Evolutionary conservation across 2,113 vertebrate genomes (phyloP).

Genomic region (Lucifuga dentata): DNA sequence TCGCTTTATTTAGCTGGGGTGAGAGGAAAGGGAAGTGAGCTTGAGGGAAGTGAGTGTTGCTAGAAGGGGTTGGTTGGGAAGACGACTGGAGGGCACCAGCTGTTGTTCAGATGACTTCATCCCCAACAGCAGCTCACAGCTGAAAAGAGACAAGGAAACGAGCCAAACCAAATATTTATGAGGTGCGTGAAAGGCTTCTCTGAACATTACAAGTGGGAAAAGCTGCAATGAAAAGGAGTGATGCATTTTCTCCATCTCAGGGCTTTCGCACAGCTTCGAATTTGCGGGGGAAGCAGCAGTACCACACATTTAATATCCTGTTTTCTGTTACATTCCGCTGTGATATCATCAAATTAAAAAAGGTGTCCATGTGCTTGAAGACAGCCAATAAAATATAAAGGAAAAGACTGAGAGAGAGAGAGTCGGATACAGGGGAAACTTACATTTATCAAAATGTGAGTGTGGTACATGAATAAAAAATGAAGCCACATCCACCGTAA

Average conservation of each 20-base stretch:
- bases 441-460: conserved; percentile 11
- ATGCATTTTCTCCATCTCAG: conserved; percentile 4
- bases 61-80: conserved; percentile 14
- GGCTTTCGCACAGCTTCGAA: neutral
- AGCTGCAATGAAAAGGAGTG: conserved; percentile 18
- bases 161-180: conserved; percentile 75
- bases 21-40: conserved; percentile 27
- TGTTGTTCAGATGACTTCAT: conserved; percentile 72
- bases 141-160: conserved; percentile 33
- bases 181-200: conserved; percentile 44
- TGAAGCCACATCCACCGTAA: conserved; percentile 55
- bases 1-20: conserved; percentile 28
- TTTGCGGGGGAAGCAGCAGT: conserved; percentile 11
- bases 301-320: conserved; percentile 59
- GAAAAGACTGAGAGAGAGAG: conserved; percentile 19
- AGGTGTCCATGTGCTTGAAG: conserved; percentile 3
- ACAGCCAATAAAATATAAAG: conserved; percentile 29
- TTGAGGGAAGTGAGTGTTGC: conserved; percentile 27
- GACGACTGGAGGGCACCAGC: conserved; percentile 38
- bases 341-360: conserved; percentile 23
- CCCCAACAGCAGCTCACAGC: conserved; percentile 20
- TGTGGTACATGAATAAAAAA: conserved; percentile 55
- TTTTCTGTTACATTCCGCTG: conserved; percentile 30
- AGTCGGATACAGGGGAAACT: conserved; percentile 9
- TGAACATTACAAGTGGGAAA: conserved; percentile 40